Conservation (phyloP, 2,888 invertebrate species). For the Noctua comes region DNA sequence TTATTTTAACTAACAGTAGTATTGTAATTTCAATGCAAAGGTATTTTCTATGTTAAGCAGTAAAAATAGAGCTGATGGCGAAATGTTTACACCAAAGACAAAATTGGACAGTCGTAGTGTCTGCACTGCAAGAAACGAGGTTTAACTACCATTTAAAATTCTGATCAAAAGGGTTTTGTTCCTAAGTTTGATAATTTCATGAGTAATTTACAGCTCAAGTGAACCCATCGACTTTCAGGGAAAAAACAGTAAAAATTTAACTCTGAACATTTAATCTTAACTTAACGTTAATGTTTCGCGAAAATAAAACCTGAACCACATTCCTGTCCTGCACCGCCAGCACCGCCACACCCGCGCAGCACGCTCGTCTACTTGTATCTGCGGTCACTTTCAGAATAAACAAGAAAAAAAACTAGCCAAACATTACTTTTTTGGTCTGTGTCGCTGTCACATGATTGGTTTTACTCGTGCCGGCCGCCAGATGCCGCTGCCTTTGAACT, state of each 20-base stretch:
- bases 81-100: not conserved
- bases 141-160: not conserved
- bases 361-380: conserved; percentile 57
- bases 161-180: not conserved
- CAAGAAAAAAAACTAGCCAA: conserved; percentile 59
- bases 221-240: not conserved
- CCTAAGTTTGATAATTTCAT: not conserved
- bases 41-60: not conserved
- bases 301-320: not conserved
- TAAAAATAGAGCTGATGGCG: not conserved
- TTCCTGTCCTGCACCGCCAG: conserved; percentile 8
- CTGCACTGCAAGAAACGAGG: not conserved
- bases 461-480: conserved; percentile 81
- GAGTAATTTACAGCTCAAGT: not conserved
- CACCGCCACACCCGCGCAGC: conserved; percentile 43
- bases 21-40: not conserved
- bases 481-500: conserved; percentile 83
- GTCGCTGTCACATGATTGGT: conserved; percentile 85
- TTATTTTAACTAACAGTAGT: not conserved
- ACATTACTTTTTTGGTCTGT: conserved; percentile 70
- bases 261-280: not conserved
- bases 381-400: conserved; percentile 61
- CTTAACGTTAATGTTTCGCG: not conserved
- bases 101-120: not conserved
- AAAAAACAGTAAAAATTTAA: not conserved